Conservation (phyloP, 1,140 invertebrate genomes). For the Eriosoma lanigerum region DNA sequence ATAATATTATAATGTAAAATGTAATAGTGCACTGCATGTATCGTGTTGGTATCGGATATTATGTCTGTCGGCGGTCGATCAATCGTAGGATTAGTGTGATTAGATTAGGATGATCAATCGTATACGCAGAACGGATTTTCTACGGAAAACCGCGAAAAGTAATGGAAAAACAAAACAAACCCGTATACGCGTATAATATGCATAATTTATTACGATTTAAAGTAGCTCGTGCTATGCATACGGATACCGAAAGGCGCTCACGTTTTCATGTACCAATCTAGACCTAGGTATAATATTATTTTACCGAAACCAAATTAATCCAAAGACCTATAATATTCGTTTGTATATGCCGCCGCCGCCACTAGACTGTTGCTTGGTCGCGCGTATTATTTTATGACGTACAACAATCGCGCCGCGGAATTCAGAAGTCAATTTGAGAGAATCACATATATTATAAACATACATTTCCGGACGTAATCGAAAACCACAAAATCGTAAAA, state of each 20-base stretch:
- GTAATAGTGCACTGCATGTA: too few species aligned
- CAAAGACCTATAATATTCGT: conserved; percentile 21
- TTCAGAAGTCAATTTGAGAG: conserved; percentile 41
- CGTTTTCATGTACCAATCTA: too few species aligned
- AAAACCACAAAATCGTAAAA: conserved; percentile 41
- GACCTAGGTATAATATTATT: too few species aligned
- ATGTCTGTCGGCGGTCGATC: conserved; percentile 7
- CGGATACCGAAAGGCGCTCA: too few species aligned
- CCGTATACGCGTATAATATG: not conserved
- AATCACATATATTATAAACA: not conserved
- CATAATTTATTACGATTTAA: not conserved
- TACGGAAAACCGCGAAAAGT: conserved; percentile 22
- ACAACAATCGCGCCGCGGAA: conserved; percentile 45
- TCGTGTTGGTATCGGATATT: not conserved
- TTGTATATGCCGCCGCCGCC: conserved; percentile 21
- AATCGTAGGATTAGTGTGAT: not conserved
- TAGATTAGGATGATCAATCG: too few species aligned
- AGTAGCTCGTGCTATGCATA: not conserved
- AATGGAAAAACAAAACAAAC: conserved; percentile 41
- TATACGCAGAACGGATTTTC: not conserved
- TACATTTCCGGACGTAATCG: conserved; percentile 11
- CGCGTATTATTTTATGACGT: too few species aligned
- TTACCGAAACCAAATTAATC: conserved; percentile 4
- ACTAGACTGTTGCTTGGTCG: not conserved
- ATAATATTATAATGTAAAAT: too few species aligned